phyloP scores from a whole-genome alignment of 1,140 invertebrate species.

The Bombus soroeensis region DNA sequence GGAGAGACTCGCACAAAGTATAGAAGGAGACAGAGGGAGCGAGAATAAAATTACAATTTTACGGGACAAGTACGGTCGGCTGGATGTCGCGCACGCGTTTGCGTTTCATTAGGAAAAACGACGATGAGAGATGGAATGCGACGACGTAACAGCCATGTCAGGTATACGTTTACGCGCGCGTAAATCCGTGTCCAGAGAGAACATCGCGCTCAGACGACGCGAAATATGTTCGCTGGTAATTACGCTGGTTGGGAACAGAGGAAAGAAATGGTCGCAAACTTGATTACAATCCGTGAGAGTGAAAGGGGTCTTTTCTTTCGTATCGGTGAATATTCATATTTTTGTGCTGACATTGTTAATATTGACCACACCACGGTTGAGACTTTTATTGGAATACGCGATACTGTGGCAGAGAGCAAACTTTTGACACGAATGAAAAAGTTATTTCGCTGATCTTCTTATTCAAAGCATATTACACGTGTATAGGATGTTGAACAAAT shows the following conservation, averaged over 20 bases:
- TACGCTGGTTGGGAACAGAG: background rate
- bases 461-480: too few species aligned
- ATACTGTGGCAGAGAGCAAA: background rate
- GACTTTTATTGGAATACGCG: background rate
- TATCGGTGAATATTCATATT: conserved; percentile 42
- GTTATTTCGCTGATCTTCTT: background rate
- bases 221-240: conserved; percentile 25
- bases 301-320: background rate
- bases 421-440: background rate
- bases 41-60: conserved; percentile 63
- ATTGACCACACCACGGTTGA: background rate
- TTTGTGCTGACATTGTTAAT: background rate
- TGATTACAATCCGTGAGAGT: conserved; percentile 20
- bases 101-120: conserved; percentile 63
- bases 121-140: conserved; percentile 13
- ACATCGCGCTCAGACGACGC: background rate
- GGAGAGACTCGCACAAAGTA: background rate
- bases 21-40: background rate
- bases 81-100: conserved; percentile 40
- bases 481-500: background rate
- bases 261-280: conserved; percentile 39
- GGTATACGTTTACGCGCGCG: conserved; percentile 10
- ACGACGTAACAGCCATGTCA: background rate
- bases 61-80: conserved; percentile 43
- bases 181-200: conserved; percentile 14